Conservation (phyloP, 2,888 invertebrate species). For the Spisula subtruncata region DNA sequence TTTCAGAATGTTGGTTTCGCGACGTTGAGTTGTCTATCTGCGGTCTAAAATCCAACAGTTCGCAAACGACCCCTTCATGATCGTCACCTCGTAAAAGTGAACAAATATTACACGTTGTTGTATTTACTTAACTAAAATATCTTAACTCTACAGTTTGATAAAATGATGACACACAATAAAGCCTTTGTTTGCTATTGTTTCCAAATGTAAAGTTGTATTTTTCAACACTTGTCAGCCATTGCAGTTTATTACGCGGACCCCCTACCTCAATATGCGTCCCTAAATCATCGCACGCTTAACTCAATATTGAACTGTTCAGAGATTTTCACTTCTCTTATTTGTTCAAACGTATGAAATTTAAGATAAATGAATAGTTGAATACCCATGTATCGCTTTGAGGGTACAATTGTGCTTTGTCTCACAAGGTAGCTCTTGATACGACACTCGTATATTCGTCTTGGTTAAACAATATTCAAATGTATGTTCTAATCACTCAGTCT, state of each 20-base stretch:
- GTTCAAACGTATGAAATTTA: constrained; percentile 16
- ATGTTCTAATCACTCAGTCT: too few relatives aligned
- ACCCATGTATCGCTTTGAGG: background rate
- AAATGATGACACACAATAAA: constrained; percentile 18
- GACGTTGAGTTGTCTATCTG: background rate
- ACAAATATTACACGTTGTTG: background rate
- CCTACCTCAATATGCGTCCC: constrained; percentile 19
- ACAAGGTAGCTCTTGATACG: background rate
- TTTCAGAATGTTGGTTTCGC: too few relatives aligned
- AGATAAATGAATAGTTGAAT: background rate
- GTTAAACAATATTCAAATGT: too few relatives aligned
- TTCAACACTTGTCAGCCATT: background rate
- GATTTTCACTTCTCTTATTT: constrained; percentile 14
- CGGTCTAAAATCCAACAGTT: background rate
- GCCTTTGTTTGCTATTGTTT: constrained; percentile 23
- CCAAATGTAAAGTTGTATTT: background rate
- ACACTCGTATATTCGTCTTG: background rate
- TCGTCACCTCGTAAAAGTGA: background rate
- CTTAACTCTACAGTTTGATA: background rate
- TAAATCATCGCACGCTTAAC: constrained; percentile 18
- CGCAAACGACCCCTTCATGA: background rate
- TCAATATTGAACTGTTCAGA: constrained; percentile 15
- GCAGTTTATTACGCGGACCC: constrained; percentile 7
- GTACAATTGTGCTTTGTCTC: background rate
- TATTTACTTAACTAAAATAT: background rate